These are phyloP conservation scores for Pomacea maculata DNA, from an alignment of 1,140 invertebrate genomes.

Conservation along the genomic window DNA sequence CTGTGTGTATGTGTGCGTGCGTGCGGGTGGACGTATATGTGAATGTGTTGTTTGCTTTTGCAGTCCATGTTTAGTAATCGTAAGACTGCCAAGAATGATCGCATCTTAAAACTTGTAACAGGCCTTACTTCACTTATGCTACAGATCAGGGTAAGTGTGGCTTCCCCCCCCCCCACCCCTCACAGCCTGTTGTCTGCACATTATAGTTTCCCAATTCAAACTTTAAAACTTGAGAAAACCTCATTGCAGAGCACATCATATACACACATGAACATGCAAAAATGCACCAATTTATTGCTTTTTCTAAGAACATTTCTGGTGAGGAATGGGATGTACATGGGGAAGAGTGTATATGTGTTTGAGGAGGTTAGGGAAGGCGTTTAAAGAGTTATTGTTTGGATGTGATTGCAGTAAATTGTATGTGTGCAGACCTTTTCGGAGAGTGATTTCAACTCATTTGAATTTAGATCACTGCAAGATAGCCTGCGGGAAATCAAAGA, in stretches of 20 bases:
- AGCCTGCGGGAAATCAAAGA: slow-evolving; percentile 89
- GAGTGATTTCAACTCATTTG: slow-evolving; percentile 89
- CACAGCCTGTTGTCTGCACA: too few relatives aligned
- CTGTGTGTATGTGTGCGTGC: background rate
- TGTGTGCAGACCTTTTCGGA: slow-evolving; percentile 81
- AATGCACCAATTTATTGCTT: background rate
- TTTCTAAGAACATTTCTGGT: background rate
- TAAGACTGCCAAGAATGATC: slow-evolving; percentile 58
- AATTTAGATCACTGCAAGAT: slow-evolving; percentile 91
- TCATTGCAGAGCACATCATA: too few relatives aligned
- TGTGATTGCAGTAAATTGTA: background rate
- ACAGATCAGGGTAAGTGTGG: slow-evolving; percentile 80
- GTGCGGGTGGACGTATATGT: background rate
- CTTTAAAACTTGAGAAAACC: too few relatives aligned
- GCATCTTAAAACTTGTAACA: slow-evolving; percentile 78
- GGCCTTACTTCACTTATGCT: slow-evolving; percentile 90
- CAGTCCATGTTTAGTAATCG: slow-evolving; percentile 63
- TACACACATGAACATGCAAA: too few relatives aligned
- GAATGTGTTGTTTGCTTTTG: slow-evolving; percentile 1
- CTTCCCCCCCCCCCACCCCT: too few relatives aligned
- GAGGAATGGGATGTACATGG: background rate
- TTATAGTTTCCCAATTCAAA: too few relatives aligned
- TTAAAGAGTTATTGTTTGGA: too few relatives aligned
- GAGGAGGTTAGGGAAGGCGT: too few relatives aligned
- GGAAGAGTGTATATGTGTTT: too few relatives aligned